Evolutionary conservation across 2,113 vertebrate genomes (phyloP).

Genomic region (Brachyhypopomus occidentalis): DNA sequence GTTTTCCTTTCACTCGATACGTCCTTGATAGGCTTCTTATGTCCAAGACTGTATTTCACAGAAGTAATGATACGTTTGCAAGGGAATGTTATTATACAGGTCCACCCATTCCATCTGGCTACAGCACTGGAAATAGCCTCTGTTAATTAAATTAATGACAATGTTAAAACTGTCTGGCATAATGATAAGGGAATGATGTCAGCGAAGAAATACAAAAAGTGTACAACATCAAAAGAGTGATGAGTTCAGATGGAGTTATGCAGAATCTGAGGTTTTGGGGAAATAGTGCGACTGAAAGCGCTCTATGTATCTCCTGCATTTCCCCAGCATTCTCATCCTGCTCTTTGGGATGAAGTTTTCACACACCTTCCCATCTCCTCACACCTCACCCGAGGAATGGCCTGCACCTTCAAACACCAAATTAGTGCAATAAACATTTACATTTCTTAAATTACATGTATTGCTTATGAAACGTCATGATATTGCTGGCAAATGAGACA

Average conservation of each 20-base stretch:
- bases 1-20: too few relatives aligned
- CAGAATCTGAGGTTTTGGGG: too few relatives aligned
- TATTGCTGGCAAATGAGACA: slow-evolving; percentile 14
- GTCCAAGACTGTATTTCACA: too few relatives aligned
- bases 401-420: neutral
- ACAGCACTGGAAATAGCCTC: neutral
- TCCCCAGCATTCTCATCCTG: too few relatives aligned
- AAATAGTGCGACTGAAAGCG: too few relatives aligned
- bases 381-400: neutral
- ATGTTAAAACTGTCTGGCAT: neutral
- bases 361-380: too few relatives aligned
- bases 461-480: neutral
- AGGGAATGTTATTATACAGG: too few relatives aligned
- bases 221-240: neutral
- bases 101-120: neutral
- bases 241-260: too few relatives aligned
- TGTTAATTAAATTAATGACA: neutral
- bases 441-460: neutral
- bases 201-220: neutral
- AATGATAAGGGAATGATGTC: neutral
- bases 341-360: too few relatives aligned
- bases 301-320: too few relatives aligned
- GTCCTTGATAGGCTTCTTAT: too few relatives aligned
- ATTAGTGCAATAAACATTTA: neutral
- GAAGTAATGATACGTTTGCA: too few relatives aligned